Evolutionary conservation across 23 tunicate genomes (phyloP), one percentile per base, ranked within the genome.

Genomic region (Phallusia fumigata): DNA sequence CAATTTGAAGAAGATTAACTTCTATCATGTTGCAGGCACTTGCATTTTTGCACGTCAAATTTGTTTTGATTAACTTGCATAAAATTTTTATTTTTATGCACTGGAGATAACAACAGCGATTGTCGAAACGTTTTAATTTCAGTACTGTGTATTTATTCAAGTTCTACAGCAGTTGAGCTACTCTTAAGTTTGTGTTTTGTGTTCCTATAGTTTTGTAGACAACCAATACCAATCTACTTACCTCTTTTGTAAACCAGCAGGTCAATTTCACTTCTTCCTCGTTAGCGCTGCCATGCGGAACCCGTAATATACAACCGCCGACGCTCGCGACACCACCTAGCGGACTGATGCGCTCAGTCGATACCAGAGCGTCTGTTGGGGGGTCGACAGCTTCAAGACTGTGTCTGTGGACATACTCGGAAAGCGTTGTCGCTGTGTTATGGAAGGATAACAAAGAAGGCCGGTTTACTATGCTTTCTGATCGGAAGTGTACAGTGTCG

Each of bases 261-360:
- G 69, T 24, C 28, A 58, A 21, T 58, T 58, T 58, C 26, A 58
- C 69, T 22, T 58, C 28, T 58, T 24, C 69, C 69, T 58, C 69
- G 8, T 58, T 58, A 16, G 3, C 13, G 69, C 69, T 16, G 28
- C 28, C 69, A 16, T 58, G 69, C 69, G 69, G 69, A 21, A 58
- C 69, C 5, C 69, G 69, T 58, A 58, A 58, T 1, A 58, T 58
- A 16, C 69, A 21, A 2, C 69, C 69, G 26, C 69, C 69, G 69
- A 58, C 28, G 16, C 69, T 24, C 28, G 69, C 69, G 5, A 58
- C 69, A 1, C 69, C 69, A 58, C 69, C 69, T 1, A 58, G 69
- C 69, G 69, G 69, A 58, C 69, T 16, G 69, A 58, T 58, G 69
- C 69, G 69, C 26, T 21, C 69, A 22, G 69, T 58, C 28, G 69